Base-by-base conservation (phyloP, 2,113 vertebrate species). In the Macroglossus sobrinus region DNA sequence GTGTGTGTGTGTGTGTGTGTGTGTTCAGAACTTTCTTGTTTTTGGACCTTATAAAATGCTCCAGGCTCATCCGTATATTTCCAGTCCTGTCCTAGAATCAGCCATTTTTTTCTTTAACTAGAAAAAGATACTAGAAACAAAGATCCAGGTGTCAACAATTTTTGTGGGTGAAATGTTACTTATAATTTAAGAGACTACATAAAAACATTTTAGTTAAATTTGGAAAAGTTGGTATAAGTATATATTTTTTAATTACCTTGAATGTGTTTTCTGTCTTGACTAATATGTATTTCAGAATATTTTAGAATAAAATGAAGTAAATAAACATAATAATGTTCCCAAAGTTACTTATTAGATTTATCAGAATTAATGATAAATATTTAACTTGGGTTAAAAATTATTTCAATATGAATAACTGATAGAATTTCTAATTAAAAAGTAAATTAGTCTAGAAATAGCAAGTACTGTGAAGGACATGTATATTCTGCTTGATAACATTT, bases 371-470 rank as follows among this genome's bases (percentile, higher is more conserved):
- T 91, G 4, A 4, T 22, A 90, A 61, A 43, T 16, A 78, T 66
- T 96, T 91, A 82, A 90, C 14, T 89, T 82, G 84, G 24, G 3
- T 3, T 96, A 97, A 35, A 94, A 97, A 93, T 95, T 71, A 89
- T 1, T 40, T 12, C 95, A 5, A n/a, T 72, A 79, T 94, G 22
- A 90, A 63, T 87, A 63, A 88, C 5, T 93, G 10, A 30, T 97
- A 15, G 81, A 33, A 55, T 96, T 97, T 85, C 69, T 97, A 92
- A 93, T 88, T 75, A 93, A 84, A 81, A 79, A 96, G 0, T 93
- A 95, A 94, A 89, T 93, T 40, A 81, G 43, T 18, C 35, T 97
- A 4, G 91, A 98, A 95, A 63, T 69, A 30, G 0, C 47, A 90
- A 95, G 38, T 93, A 14, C 43, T 94, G 2, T n/a, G 64, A 94